Conservation (phyloP, 2,113 vertebrate species). For the Hystrix brachyura region DNA sequence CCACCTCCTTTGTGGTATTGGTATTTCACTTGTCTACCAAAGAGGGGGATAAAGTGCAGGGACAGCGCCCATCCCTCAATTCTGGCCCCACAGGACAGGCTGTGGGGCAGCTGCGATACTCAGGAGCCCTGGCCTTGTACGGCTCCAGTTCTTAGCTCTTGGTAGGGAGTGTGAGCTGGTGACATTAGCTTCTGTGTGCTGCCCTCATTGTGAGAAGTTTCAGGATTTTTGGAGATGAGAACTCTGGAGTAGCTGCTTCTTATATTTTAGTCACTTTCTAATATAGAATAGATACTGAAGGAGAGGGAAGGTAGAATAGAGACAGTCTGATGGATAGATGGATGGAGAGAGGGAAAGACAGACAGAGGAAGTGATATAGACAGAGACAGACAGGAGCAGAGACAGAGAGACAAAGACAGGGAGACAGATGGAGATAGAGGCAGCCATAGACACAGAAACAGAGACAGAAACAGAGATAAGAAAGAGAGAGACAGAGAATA, state of each 20-base stretch:
- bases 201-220: not conserved
- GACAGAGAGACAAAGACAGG: not conserved
- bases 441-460: not conserved
- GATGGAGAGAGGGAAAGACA: not conserved
- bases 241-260: not conserved
- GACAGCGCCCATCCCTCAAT: rapidly evolving
- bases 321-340: not conserved
- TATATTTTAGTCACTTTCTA: not conserved
- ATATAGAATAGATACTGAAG: not conserved
- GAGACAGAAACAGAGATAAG: not conserved
- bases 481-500: not conserved
- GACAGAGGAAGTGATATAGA: not conserved
- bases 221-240: not conserved
- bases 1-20: too few species aligned
- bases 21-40: not conserved
- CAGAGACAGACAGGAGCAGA: not conserved
- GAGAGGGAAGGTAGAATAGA: not conserved
- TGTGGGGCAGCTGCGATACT: not conserved
- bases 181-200: not conserved
- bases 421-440: not conserved
- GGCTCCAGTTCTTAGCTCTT: not conserved
- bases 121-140: not conserved
- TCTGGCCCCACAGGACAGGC: too few species aligned
- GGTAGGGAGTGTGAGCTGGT: not conserved
- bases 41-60: not conserved